These are phyloP conservation scores for Antheraea yamamai DNA, from an alignment of 2,888 invertebrate genomes.

Conservation along the genomic window DNA sequence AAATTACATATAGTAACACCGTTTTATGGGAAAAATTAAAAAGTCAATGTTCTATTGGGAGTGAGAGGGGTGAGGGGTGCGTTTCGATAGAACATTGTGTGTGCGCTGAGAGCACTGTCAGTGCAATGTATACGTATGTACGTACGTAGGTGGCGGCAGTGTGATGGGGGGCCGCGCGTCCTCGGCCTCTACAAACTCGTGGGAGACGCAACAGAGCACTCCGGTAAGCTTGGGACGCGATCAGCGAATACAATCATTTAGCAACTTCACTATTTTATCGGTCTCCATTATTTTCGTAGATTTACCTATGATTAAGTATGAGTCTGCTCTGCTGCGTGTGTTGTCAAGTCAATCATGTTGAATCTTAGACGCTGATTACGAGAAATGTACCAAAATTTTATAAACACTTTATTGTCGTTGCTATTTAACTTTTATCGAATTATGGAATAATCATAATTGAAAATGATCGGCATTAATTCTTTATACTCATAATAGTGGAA, in stretches of 20 bases:
- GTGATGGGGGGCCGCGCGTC: constrained; percentile 69
- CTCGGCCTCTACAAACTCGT: constrained; percentile 65
- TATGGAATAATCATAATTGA: background rate
- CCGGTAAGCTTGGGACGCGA: constrained; percentile 76
- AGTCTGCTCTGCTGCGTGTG: constrained; percentile 81
- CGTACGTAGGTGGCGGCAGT: constrained; percentile 79
- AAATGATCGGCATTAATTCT: background rate
- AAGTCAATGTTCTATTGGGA: constrained; percentile 8
- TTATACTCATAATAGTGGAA: background rate
- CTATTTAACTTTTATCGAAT: background rate
- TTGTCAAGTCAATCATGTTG: constrained; percentile 73
- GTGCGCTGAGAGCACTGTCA: constrained; percentile 44
- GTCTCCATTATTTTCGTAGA: constrained; percentile 78
- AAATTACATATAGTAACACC: background rate
- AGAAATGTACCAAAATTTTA: constrained; percentile 66
- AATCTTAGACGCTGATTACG: constrained; percentile 71
- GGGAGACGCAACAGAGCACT: constrained; percentile 72
- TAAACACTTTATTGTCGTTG: constrained; percentile 16
- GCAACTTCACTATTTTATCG: constrained; percentile 71
- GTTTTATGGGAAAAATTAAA: background rate
- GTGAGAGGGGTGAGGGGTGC: constrained; percentile 2
- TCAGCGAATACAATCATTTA: constrained; percentile 64
- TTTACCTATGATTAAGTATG: constrained; percentile 69
- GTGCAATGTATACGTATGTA: constrained; percentile 61
- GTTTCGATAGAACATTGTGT: constrained; percentile 34